Base-by-base conservation (phyloP, 1,140 invertebrate genomes). In the Harpegnathos saltator region DNA sequence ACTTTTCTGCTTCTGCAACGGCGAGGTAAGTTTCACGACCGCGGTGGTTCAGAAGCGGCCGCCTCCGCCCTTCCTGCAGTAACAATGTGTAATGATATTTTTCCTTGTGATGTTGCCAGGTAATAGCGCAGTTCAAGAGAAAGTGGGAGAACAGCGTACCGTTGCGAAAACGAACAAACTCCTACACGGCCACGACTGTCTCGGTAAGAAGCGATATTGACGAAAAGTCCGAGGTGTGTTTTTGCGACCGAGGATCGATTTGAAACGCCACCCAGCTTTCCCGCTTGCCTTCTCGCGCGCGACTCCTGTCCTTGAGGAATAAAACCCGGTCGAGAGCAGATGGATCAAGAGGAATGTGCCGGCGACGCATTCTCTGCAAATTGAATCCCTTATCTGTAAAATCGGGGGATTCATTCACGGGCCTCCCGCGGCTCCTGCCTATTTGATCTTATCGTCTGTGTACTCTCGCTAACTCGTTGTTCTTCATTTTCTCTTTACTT, bases 1-100 rank as follows among this genome's bases (percentile, higher is more conserved):
- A 33, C 95, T 99, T 11, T 99, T 99, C 94, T 99, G 98, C 92
- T 99, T 99, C 95, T 98, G 97, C 94, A 99, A 99, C 91, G 98
- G 98, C 83, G 98, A 99, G 96, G 98, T 98, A 63, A 86, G 84
- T 69, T 61, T 12, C 19, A 56, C 33, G 52, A 38, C 24, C 68
- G 33, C 14, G 5, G 44, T 3, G 17, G 0, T 9, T n/a, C n/a
- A n/a, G n/a, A 66, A 66, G 66, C 61, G 44, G 48, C 22, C 56
- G 4, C 61, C 52, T 54, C 24, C 50, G 17, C 38, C 62, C 33
- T 44, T 14, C 29, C 29, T n/a, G 12, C 5, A 19, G 56, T 44
- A 61, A 74, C 56, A 24, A 9, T 71, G 12, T 73, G 48, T 88
- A 72, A 87, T 62, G 33, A 75, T 85, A 56, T 56, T 71, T 62